These are phyloP conservation scores for Phataginus tricuspis DNA, from an alignment of 2,797 vertebrate genomes.

Conservation along the genomic window DNA sequence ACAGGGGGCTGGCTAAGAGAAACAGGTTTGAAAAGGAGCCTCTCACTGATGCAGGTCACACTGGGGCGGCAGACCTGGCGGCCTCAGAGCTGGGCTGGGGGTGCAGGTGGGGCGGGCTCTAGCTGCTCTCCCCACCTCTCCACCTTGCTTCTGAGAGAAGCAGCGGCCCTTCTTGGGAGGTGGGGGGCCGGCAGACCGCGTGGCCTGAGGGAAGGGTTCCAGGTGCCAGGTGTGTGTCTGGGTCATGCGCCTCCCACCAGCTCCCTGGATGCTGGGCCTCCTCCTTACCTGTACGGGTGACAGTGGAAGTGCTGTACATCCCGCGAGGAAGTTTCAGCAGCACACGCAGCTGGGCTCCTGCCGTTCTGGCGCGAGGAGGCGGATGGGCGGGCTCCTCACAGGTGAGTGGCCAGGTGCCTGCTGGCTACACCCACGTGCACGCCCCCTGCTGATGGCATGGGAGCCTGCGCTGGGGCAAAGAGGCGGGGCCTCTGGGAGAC, in stretches of 20 bases:
- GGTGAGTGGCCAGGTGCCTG: background rate
- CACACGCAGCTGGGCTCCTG: background rate
- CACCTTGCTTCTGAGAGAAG: background rate
- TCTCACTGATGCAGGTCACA: background rate
- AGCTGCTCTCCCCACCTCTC: no score
- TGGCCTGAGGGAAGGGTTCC: background rate
- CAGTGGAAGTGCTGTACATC: rapidly evolving
- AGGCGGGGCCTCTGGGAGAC: background rate
- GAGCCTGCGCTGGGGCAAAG: background rate
- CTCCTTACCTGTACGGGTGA: background rate
- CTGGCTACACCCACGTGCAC: background rate
- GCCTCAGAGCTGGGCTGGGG: background rate
- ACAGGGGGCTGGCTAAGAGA: background rate
- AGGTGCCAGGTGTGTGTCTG: background rate
- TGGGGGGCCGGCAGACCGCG: background rate
- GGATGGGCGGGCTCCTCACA: background rate
- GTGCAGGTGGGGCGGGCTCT: background rate
- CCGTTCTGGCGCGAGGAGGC: background rate
- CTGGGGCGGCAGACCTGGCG: background rate
- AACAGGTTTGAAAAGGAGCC: background rate
- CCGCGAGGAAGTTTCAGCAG: rapidly evolving
- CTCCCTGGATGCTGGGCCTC: background rate
- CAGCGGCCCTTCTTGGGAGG: background rate
- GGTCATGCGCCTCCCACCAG: rapidly evolving
- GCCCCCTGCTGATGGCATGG: background rate